phyloP scores from a whole-genome alignment of 2,888 invertebrate species.

The Caenorhabditis imperialis region DNA sequence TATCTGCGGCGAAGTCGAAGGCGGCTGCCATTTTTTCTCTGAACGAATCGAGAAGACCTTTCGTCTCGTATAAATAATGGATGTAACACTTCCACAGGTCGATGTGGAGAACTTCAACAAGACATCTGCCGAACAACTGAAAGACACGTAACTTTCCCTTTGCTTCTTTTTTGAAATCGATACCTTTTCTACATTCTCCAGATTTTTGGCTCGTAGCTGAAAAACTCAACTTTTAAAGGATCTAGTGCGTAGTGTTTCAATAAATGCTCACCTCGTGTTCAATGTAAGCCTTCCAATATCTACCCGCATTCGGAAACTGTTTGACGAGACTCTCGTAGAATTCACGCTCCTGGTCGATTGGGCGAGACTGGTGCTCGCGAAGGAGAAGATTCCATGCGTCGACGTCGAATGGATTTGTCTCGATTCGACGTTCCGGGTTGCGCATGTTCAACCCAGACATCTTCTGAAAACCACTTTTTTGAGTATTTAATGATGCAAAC shows the following conservation, averaged over 20 bases:
- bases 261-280: conserved; percentile 87
- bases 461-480: conserved; percentile 14
- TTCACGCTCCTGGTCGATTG: conserved; percentile 87
- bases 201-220: conserved; percentile 96
- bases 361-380: conserved; percentile 85
- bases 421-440: conserved; percentile 82
- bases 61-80: conserved; percentile 97
- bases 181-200: conserved; percentile 95
- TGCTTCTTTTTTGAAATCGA: neutral
- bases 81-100: conserved; percentile 98
- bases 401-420: conserved; percentile 91
- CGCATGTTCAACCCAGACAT: conserved; percentile 69
- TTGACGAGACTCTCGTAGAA: conserved; percentile 94
- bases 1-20: conserved; percentile 98
- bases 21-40: conserved; percentile 99
- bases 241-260: neutral
- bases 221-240: conserved; percentile 78
- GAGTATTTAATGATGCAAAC: too few species aligned
- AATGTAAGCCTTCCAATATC: conserved; percentile 98
- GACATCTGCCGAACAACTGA: conserved; percentile 95
- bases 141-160: conserved; percentile 46
- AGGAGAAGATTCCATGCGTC: conserved; percentile 98
- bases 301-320: conserved; percentile 94
- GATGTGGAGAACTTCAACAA: conserved; percentile 98
- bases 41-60: conserved; percentile 84